Evolutionary conservation across 2,797 vertebrate genomes (phyloP), one percentile per base, ranked within the genome.

Genomic region (Sitta carolinensis): DNA sequence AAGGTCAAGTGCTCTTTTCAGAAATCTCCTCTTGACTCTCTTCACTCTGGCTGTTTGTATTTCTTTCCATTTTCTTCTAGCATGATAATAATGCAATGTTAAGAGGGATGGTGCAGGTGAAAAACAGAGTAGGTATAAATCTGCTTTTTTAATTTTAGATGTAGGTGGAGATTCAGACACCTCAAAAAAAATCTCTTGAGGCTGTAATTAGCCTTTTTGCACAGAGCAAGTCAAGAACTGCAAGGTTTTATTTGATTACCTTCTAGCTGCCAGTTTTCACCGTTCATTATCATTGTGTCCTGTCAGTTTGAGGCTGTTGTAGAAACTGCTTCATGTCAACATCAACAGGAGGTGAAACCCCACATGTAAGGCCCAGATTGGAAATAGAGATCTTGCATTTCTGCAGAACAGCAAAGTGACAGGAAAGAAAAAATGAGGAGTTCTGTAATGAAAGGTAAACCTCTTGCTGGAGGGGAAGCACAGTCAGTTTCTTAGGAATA

Each of bases 1-100:
- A 82, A 92, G 87, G 78, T 73, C 40, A 85, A 86, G 29, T 79
- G 63, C 48, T 84, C 89, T 93, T 84, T 92, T 63, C 67, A 63
- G 75, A 90, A 94, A 66, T 40, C 18, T 81, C 11, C 19, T 89
- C 67, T 66, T 79, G 57, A 59, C 52, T 83, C 22, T 84, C 36
- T 82, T 87, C 29, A 19, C 26, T 86, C 61, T 55, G 82, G 50
- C 47, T 77, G 40, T 90, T 93, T 9, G 2, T 57, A 45, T 87
- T 77, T 84, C 30, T 87, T 92, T 87, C 26, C 32, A 34, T 81
- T 84, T 86, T 55, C 51, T 88, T 93, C 51, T 63, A 85, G 40
- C 57, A 40, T 77, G 64, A 77, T 73, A 62, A 73, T 45, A 84
- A 90, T 34, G 38, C 32, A 68, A 68, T 66, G n/a, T 54, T 89